Base-by-base conservation (phyloP, 2,113 vertebrate species). In the Pimephales promelas region DNA sequence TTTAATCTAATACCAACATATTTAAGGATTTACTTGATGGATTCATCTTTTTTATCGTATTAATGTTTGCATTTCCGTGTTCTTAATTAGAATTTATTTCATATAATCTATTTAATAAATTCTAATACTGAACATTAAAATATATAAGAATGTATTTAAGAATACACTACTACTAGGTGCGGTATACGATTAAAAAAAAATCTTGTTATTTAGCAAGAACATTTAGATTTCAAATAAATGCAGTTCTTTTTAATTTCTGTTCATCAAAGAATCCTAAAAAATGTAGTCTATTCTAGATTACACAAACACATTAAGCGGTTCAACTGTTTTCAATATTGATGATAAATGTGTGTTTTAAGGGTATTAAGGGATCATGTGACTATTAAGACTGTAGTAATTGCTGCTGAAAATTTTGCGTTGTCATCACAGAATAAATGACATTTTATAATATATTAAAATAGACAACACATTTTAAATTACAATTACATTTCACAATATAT, bases 11-110 rank as follows among this genome's bases (percentile, higher is more conserved):
- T 47, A 13, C 43, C 20, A 52, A 71, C 49, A 72, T 64, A 47
- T 52, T 49, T 84, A 74, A 66, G 26, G 28, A 40, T 13, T 75
- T 47, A 54, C 72, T 78, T n/a, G n/a, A n/a, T n/a, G n/a, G n/a
- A n/a, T n/a, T 45, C 40, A 83, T 40, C 22, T 80, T 34, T 22
- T 40, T 20, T 54, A 4, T 54, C 20, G 56, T 66, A 66, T 34
- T 59, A n/a, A 16, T 40, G 54, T 77, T 59, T 3, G 18, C 10
- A 36, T 20, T 74, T 49, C 8, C 10, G 64, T 36, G 31, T 34
- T 68, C 31, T 3, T 61, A 24, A 26, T 22, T 68, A 64, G 5
- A 68, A 68, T 34, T 5, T 31, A 16, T 64, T 16, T 62, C 10
- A 13, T 62, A 61, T 24, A 5, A 11, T 22, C 13, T 71, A 6